phyloP scores from a whole-genome alignment of 1,140 invertebrate species.

The Antheraea mylitta region DNA sequence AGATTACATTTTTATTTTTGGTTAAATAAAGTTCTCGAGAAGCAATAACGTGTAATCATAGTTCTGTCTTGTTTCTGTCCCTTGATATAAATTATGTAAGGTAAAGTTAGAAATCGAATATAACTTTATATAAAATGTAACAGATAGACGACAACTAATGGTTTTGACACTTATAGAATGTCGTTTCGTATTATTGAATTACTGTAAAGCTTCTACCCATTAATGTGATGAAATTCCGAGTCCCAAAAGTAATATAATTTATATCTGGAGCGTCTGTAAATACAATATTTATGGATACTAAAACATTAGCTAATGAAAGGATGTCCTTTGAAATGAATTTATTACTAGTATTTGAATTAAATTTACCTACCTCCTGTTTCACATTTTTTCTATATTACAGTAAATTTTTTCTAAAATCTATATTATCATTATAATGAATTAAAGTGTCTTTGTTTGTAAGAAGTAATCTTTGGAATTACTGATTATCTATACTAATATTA shows the following conservation, averaged over 20 bases:
- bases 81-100: background rate
- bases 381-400: background rate
- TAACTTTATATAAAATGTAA: background rate
- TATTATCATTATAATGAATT: too few species aligned
- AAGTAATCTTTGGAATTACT: too few species aligned
- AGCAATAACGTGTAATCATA: background rate
- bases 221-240: conserved; percentile 18
- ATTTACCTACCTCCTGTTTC: background rate
- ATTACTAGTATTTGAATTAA: background rate
- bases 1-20: background rate
- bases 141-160: background rate
- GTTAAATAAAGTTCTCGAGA: background rate
- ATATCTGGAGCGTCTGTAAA: conserved; percentile 6
- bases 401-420: too few species aligned
- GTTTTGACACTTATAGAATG: conserved; percentile 1
- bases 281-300: background rate
- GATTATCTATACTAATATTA: too few species aligned
- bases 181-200: conserved; percentile 10
- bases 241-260: conserved; percentile 8
- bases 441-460: too few species aligned
- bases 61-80: background rate
- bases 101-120: background rate
- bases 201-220: conserved; percentile 9
- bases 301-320: conserved; percentile 8
- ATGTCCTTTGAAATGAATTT: background rate